Evolutionary conservation across 1,140 invertebrate genomes (phyloP), one percentile per base, ranked within the genome.

Genomic region (Andricus grossulariae): DNA sequence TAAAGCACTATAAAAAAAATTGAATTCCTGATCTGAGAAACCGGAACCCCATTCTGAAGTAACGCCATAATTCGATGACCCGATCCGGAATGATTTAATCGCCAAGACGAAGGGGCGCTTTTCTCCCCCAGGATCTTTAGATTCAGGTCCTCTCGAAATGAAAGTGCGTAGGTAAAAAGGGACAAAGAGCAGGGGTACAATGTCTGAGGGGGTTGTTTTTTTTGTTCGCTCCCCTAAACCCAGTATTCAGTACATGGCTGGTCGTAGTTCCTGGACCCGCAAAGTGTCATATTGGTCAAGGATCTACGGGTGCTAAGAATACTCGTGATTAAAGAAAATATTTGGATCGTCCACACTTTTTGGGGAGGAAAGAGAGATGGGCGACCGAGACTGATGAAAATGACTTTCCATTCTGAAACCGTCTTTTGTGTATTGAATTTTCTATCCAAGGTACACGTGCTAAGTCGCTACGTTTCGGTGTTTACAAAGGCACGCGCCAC

Each of bases 231-330:
- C 57, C 60, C 60, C 25, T 66, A 25, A 21, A 16, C n/a, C 21
- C 25, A 66, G 32, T 66, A 66, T 7, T 32, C 13, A 66, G 32
- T 5, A 66, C 45, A 66, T 21, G 60, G 25, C 60, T 25, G 39
- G 60, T 16, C 60, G 25, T 66, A 39, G 60, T 66, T 25, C 60
- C 15, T 39, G n/a, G 60, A 66, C 39, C 60, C 15, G 25, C 25
- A 66, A 45, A 66, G 60, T 66, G 60, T 66, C 60, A 66, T 45
- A 45, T 66, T 66, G 60, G 60, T 66, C 60, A 66, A 66, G 60
- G 60, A 66, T 66, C 60, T 66, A n/a, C 25, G 13, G 57, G 57
- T 32, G 39, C 5, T 4, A 16, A 66, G 25, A 39, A 66, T 66
- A 25, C 32, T 66, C 60, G 13, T 66, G 60, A 66, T 66, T 66